These are phyloP conservation scores for Neotoma lepida DNA, from an alignment of 2,113 vertebrate species.

Conservation along the genomic window DNA sequence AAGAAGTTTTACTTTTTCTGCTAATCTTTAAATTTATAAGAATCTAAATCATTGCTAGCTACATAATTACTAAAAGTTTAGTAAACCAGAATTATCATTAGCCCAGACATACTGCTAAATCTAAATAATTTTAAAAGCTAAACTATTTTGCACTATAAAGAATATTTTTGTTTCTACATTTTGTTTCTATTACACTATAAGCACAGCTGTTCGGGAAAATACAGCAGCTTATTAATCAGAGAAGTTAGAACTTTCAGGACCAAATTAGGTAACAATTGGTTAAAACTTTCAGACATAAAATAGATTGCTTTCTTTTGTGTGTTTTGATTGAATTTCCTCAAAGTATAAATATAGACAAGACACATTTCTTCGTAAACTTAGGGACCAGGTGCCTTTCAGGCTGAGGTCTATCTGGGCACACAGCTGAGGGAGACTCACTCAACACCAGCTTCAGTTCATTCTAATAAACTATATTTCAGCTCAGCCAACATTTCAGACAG, in stretches of 20 bases:
- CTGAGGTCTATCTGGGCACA: background rate
- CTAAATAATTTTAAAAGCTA: constrained; percentile 60
- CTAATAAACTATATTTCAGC: constrained; percentile 20
- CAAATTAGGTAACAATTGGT: constrained; percentile 77
- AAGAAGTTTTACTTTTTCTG: constrained; percentile 47
- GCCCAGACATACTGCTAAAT: constrained; percentile 54
- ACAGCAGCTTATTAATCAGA: constrained; percentile 78
- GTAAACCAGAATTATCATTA: constrained; percentile 57
- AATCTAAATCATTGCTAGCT: constrained; percentile 56
- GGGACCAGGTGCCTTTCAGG: background rate
- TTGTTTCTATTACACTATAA: constrained; percentile 71
- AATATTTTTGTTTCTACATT: constrained; percentile 66
- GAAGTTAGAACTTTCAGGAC: constrained; percentile 62
- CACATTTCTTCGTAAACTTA: constrained; percentile 45
- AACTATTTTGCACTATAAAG: constrained; percentile 68
- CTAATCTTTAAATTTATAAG: constrained; percentile 45
- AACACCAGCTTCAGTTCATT: constrained; percentile 10
- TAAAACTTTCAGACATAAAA: constrained; percentile 74
- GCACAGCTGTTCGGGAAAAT: constrained; percentile 76
- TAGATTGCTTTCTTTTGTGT: constrained; percentile 50
- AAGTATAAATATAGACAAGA: constrained; percentile 76
- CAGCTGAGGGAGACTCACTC: constrained; percentile 49
- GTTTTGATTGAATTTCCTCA: constrained; percentile 68
- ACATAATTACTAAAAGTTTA: constrained; percentile 49
- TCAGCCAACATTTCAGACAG: background rate